A percentile compares a stretch with the other conserved stretches of the same genome.
Conservation (phyloP, 2,797 vertebrate genomes). For the Urosaurus nigricauda region DNA sequence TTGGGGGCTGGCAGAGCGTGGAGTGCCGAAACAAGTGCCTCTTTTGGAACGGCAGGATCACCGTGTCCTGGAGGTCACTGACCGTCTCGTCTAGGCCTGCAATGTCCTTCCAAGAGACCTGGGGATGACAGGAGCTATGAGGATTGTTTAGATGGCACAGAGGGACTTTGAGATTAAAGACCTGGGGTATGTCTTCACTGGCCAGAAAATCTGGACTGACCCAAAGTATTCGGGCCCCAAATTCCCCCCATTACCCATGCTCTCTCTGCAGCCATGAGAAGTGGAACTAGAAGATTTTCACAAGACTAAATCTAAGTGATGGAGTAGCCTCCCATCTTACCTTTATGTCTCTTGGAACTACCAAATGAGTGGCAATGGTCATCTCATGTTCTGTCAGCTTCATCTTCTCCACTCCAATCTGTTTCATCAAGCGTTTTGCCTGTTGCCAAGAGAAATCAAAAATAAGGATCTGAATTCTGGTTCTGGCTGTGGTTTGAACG, state of each 20-base stretch:
- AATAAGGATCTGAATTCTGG: not conserved
- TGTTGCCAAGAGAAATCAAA: slow-evolving; percentile 46
- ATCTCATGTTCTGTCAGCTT: slow-evolving; percentile 86
- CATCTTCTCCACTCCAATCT: slow-evolving; percentile 83
- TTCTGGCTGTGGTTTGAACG: too few relatives aligned
- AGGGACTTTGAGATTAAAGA: not conserved
- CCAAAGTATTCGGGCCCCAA: too few relatives aligned
- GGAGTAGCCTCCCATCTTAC: slow-evolving; percentile 55
- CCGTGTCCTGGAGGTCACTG: slow-evolving; percentile 37
- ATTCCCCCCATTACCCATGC: too few relatives aligned
- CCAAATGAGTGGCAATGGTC: slow-evolving; percentile 84
- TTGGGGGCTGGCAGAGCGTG: slow-evolving; percentile 49
- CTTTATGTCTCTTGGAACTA: slow-evolving; percentile 84
- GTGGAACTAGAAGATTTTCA: not conserved
- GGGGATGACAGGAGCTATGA: slow-evolving; percentile 12
- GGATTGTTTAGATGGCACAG: not conserved
- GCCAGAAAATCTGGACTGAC: too few relatives aligned
- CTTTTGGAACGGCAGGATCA: slow-evolving; percentile 53
- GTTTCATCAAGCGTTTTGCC: slow-evolving; percentile 86
- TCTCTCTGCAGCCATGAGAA: too few relatives aligned
- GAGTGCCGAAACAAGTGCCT: slow-evolving; percentile 42
- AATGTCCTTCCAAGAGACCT: slow-evolving; percentile 86
- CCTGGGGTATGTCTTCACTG: not conserved
- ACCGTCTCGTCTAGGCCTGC: slow-evolving; percentile 50
- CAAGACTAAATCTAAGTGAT: too few relatives aligned